These are phyloP conservation scores for Tetragonisca angustula DNA, from an alignment of 2,888 invertebrate species.

Conservation along the genomic window DNA sequence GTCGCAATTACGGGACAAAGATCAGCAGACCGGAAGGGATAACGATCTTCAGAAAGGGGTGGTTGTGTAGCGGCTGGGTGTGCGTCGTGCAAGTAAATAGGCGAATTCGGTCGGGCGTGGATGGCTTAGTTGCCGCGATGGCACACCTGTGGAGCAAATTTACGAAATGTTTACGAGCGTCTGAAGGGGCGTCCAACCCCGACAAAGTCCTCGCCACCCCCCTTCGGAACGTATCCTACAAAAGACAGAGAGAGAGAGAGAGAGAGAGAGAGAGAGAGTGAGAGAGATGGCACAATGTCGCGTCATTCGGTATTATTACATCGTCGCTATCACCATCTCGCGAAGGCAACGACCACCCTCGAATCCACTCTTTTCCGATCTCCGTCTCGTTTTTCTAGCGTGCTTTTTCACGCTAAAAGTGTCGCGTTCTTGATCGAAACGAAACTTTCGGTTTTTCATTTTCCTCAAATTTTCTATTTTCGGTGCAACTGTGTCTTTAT, in stretches of 20 bases:
- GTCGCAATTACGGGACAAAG: constrained; percentile 56
- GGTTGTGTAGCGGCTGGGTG: constrained; percentile 54
- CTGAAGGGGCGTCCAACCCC: constrained; percentile 78
- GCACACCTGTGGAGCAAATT: constrained; percentile 84
- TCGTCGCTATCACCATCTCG: constrained; percentile 78
- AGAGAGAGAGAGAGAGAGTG: background rate
- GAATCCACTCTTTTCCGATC: constrained; percentile 47
- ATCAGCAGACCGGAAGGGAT: constrained; percentile 46
- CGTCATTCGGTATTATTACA: constrained; percentile 82
- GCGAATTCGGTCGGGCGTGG: constrained; percentile 78
- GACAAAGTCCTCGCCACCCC: constrained; percentile 62
- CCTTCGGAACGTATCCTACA: constrained; percentile 63
- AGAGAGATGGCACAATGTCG: constrained; percentile 71
- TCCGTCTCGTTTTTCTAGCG: constrained; percentile 33
- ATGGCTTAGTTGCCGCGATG: constrained; percentile 81
- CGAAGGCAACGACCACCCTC: constrained; percentile 65
- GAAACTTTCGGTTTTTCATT: constrained; percentile 21
- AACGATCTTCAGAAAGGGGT: constrained; percentile 45
- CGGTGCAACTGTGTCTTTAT: too few relatives aligned
- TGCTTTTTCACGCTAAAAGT: background rate
- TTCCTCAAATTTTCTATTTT: background rate
- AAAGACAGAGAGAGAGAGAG: constrained; percentile 10
- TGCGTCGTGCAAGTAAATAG: constrained; percentile 79
- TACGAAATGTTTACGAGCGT: constrained; percentile 84
- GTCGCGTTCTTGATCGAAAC: background rate